phyloP scores from a whole-genome alignment of 2,797 vertebrate species.

The Lutjanus argentimaculatus region DNA sequence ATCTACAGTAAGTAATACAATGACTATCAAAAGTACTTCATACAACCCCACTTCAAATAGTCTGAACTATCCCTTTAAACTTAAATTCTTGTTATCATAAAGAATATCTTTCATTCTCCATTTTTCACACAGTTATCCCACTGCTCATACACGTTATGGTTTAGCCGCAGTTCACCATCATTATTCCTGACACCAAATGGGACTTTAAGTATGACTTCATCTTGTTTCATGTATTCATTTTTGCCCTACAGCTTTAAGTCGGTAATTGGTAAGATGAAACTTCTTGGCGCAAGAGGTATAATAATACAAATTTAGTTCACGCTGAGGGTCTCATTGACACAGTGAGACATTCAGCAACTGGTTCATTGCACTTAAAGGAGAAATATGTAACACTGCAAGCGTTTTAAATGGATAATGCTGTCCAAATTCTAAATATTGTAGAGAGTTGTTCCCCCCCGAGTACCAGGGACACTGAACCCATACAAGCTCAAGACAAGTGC shows the following conservation, averaged over 20 bases:
- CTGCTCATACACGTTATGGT: slow-evolving; percentile 10
- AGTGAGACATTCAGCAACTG: not conserved
- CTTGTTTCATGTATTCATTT: not conserved
- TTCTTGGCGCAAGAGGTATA: slow-evolving; percentile 22
- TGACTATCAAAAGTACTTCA: no score
- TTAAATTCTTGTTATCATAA: slow-evolving; percentile 2
- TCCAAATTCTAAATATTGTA: no score
- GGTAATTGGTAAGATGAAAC: slow-evolving; percentile 29
- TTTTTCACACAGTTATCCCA: not conserved
- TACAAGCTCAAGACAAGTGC: no score
- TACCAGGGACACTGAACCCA: no score
- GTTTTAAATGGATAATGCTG: no score
- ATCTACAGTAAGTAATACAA: no score
- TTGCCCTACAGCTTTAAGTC: slow-evolving; percentile 16
- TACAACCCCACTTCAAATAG: no score
- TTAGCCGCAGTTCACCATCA: not conserved
- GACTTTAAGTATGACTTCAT: not conserved
- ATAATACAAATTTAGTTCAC: slow-evolving; percentile 32
- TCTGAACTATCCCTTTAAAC: no score
- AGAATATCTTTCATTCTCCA: not conserved
- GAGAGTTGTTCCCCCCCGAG: no score
- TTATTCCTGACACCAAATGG: not conserved
- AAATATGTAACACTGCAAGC: not conserved
- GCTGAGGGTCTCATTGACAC: slow-evolving; percentile 5
- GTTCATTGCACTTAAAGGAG: not conserved